Percentiles rank a stretch among this genome's conserved stretches.
phyloP scores from a whole-genome alignment of 2,113 vertebrate genomes.

The Etheostoma cragini region DNA sequence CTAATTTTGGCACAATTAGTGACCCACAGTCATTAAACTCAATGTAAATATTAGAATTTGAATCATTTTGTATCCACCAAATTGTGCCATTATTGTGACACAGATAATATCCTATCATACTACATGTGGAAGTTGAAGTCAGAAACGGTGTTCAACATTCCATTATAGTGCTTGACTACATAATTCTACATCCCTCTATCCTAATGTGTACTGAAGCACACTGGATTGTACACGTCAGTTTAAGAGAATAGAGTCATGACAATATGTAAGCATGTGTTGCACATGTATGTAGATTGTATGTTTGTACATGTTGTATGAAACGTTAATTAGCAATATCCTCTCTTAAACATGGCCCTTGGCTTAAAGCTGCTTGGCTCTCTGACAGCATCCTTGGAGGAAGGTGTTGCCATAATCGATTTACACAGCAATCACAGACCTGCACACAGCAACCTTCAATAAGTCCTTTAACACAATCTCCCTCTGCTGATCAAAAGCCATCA shows the following conservation, averaged over 20 bases:
- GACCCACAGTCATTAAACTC: neutral
- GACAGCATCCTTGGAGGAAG: conserved; percentile 68
- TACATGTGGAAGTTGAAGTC: neutral
- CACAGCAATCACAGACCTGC: conserved; percentile 76
- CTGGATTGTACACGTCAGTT: neutral
- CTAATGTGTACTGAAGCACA: neutral
- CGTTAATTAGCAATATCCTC: conserved; percentile 20
- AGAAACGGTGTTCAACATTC: neutral
- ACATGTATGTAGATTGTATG: conserved; percentile 19
- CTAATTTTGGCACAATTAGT: neutral
- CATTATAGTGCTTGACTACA: neutral
- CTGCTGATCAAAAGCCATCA: conserved; percentile 66
- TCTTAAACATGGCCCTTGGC: conserved; percentile 21
- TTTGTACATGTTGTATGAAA: conserved; percentile 1
- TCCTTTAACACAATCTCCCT: conserved; percentile 72
- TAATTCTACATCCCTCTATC: neutral
- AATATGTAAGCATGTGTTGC: neutral
- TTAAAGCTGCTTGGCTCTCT: conserved; percentile 50
- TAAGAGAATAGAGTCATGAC: neutral
- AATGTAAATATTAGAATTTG: neutral
- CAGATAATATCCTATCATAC: neutral
- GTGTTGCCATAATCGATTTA: conserved; percentile 78
- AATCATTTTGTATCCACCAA: neutral
- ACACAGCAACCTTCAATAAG: conserved; percentile 73
- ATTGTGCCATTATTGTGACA: neutral